phyloP scores from a whole-genome alignment of 1,140 invertebrate species.

The Bombus vancouverensis region DNA sequence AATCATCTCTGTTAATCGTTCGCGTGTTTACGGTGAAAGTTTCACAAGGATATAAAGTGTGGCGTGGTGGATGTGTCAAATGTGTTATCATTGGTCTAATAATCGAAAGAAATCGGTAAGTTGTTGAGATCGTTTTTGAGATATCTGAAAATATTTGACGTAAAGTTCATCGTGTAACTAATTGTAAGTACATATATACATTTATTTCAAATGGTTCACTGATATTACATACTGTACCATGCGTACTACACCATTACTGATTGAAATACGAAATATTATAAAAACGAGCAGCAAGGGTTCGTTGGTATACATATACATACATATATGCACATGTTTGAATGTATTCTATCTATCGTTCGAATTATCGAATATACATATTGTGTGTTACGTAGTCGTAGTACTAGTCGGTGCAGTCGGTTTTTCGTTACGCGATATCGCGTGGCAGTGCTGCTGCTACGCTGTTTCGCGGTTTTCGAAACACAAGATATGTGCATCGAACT shows the following conservation, averaged over 20 bases:
- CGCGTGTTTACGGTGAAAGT: conserved; percentile 41
- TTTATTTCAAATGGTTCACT: not conserved
- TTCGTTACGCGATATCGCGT: conserved; percentile 14
- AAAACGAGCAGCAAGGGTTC: not conserved
- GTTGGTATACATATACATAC: not conserved
- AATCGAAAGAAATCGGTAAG: conserved; percentile 31
- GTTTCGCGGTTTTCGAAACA: conserved; percentile 43
- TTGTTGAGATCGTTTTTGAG: not conserved
- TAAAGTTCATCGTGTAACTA: not conserved
- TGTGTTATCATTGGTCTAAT: conserved; percentile 8
- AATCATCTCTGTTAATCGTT: not conserved
- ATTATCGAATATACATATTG: not conserved
- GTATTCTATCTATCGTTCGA: conserved; percentile 1
- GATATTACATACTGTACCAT: not conserved
- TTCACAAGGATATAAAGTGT: not conserved
- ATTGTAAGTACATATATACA: not conserved
- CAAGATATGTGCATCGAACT: conserved; percentile 23
- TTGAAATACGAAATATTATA: not conserved
- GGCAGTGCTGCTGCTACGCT: not conserved
- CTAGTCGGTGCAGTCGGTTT: not conserved
- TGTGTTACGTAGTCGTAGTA: conserved; percentile 5
- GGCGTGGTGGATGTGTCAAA: conserved; percentile 8
- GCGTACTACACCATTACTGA: not conserved
- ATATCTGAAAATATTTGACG: not conserved
- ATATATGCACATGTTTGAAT: not conserved